These are phyloP conservation scores for Aricia agestis DNA, from an alignment of 1,140 invertebrate genomes.

Conservation along the genomic window DNA sequence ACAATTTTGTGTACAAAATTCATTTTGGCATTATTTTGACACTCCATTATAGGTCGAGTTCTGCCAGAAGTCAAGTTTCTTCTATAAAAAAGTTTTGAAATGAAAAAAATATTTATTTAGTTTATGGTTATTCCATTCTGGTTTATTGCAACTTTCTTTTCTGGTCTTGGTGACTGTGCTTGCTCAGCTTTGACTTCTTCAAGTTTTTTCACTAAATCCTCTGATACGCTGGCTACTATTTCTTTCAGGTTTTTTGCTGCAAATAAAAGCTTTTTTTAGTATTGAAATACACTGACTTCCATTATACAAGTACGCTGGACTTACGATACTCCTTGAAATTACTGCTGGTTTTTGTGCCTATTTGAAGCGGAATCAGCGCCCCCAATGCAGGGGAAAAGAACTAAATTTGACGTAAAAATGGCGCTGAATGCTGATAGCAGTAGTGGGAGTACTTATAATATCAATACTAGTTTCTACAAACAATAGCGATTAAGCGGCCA, in stretches of 20 bases:
- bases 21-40: neutral
- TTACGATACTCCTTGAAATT: too few species aligned
- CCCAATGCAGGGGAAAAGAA: too few species aligned
- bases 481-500: too few species aligned
- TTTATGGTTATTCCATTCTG: constrained; percentile 19
- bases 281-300: too few species aligned
- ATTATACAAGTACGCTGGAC: too few species aligned
- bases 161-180: constrained; percentile 9
- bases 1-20: neutral
- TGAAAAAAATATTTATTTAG: neutral
- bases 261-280: too few species aligned
- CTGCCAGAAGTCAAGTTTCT: neutral
- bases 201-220: constrained; percentile 62
- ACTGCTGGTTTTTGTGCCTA: too few species aligned
- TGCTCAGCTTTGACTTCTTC: constrained; percentile 57
- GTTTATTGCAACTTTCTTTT: constrained; percentile 20
- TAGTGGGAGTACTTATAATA: too few species aligned
- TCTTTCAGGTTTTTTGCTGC: constrained; percentile 67
- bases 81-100: constrained; percentile 10
- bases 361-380: too few species aligned
- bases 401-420: too few species aligned
- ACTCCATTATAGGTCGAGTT: neutral
- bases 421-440: too few species aligned
- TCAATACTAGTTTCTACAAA: too few species aligned
- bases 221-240: constrained; percentile 67